Evolutionary conservation across 2,797 vertebrate species (phyloP), one percentile per base, ranked within the genome.

Genomic region (Pelodytes ibericus): DNA sequence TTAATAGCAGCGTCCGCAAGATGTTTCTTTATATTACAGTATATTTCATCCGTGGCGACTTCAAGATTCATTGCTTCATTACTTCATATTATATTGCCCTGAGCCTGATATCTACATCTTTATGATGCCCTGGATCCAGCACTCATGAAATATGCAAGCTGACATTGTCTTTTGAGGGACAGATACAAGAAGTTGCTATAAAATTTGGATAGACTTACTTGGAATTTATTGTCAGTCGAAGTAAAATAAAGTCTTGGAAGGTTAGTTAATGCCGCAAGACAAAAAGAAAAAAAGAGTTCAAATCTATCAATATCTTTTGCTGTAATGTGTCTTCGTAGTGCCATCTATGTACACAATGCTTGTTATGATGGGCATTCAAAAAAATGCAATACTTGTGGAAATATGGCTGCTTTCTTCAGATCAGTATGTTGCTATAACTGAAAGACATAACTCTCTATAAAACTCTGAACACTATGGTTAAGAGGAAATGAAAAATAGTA

Each of bases 91-190:
- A 76, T 76, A 70, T 76, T 76, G 74, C 74, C 66, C 66, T 63
- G 44, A 76, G 67, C 74, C 66, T 56, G 74, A 71, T 76, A 76
- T 76, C 74, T 76, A 64, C 74, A 76, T 76, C 74, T 76, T 76
- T 76, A 76, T 76, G 66, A 76, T 71, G 74, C 74, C 74, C 74
- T 62, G 58, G 74, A 71, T 70, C 56, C 59, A 3, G 59, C 63
- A 31, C 74, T 76, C 59, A 76, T 76, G 74, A 76, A 76, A 76
- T 76, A 70, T 76, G 74, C 67, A 76, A 71, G 58, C 67, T 76
- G 67, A 76, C 66, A 76, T 70, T 76, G 74, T 71, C 59, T 76
- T 75, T 76, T 76, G 74, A 63, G 74, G 74, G 74, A 76, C 74
- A 76, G 67, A 63, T 76, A 70, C 74, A 76, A 76, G 67, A 76